Conservation (phyloP, 2,888 invertebrate genomes). For the Euproctis similis region DNA sequence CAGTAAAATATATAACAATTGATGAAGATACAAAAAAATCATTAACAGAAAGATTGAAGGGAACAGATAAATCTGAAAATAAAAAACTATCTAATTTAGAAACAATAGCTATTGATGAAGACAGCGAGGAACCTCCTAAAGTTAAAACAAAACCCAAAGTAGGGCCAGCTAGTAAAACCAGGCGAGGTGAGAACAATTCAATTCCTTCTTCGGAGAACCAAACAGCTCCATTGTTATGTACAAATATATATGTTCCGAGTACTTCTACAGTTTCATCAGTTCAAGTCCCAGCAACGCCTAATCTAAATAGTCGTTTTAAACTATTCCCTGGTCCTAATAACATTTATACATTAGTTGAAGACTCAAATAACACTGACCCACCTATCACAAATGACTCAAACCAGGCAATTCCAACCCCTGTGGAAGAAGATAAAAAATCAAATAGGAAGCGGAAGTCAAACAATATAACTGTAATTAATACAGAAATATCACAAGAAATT, state of each 20-base stretch:
- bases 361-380: neutral
- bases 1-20: slow-evolving; percentile 60
- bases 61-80: slow-evolving; percentile 18
- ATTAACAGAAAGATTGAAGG: slow-evolving; percentile 11
- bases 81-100: slow-evolving; percentile 5
- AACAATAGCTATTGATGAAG: slow-evolving; percentile 2
- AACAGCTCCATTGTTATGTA: neutral
- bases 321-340: slow-evolving; percentile 62
- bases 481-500: neutral
- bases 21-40: slow-evolving; percentile 31
- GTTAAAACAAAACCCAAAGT: slow-evolving; percentile 12
- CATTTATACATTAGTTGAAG: slow-evolving; percentile 34
- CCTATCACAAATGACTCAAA: neutral
- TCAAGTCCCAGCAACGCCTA: slow-evolving; percentile 39
- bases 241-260: slow-evolving; percentile 2
- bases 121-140: slow-evolving; percentile 5
- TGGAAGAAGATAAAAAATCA: slow-evolving; percentile 9
- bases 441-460: slow-evolving; percentile 14
- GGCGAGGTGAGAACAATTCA: slow-evolving; percentile 17
- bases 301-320: slow-evolving; percentile 50
- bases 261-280: slow-evolving; percentile 25
- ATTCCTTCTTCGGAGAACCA: slow-evolving; percentile 8
- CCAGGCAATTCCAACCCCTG: neutral
- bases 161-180: slow-evolving; percentile 58
- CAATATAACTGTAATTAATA: slow-evolving; percentile 4